Base-by-base conservation (phyloP, 2,888 invertebrate species). In the Epinotia bilunana region DNA sequence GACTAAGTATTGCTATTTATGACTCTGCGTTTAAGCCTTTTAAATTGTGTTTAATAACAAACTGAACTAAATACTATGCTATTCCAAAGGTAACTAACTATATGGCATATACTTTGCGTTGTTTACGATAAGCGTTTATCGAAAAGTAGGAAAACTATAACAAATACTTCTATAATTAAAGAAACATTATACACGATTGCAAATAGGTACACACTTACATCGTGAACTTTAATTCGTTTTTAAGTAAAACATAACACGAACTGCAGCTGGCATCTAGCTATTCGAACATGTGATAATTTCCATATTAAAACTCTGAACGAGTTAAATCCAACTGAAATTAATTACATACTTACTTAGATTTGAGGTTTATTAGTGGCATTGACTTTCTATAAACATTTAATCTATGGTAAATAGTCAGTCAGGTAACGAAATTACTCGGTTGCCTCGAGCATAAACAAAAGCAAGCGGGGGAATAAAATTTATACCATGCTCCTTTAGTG, bases 371-470 rank as follows among this genome's bases (percentile, higher is more conserved):
- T 58, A 60, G 69, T 43, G 64, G n/a, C 67, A 72, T 71, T 68
- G 60, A 78, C 61, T 43, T 67, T 75, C 76, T 72, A 73, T 61
- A 72, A 74, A 70, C 11, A 71, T 69, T 49, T 83, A 78, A 69
- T 80, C 80, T 81, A 77, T 82, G 82, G 39, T 77, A 60, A 79
- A 77, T 76, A 79, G 84, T 85, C 80, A 78, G 85, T 85, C 87
- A 88, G 88, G 88, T 88, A 90, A 88, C 86, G 82, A 83, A 87
- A 86, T 87, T 84, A 87, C 84, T 83, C 83, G 82, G 81, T 82
- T 77, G 81, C 81, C 82, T 81, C 80, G 80, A 82, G 83, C 83
- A 83, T 83, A 87, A 86, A 88, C 89, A 88, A 89, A 88, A 88
- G 86, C 87, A 78, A 84, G 84, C 84, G 80, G 80, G 79, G 80